A percentile compares a stretch with the other conserved stretches of the same genome.
Conservation (phyloP, 1,140 invertebrate species). For the Megalopta genalis region DNA sequence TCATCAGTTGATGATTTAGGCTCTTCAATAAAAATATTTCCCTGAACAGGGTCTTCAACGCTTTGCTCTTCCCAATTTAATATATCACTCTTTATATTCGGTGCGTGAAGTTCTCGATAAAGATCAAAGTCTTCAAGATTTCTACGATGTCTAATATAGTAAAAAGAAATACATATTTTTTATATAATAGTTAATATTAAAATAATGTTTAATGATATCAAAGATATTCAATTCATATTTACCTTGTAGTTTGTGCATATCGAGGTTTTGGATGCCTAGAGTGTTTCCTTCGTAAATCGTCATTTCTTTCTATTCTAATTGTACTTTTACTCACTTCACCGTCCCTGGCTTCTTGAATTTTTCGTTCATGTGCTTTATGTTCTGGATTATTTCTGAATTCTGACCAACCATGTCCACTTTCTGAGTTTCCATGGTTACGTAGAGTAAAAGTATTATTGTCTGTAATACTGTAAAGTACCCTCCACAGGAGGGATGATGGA, state of each 20-base stretch:
- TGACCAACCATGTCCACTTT: slow-evolving; percentile 61
- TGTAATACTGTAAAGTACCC: slow-evolving; percentile 82
- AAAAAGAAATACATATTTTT: slow-evolving; percentile 13
- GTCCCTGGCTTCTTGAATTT: slow-evolving; percentile 51
- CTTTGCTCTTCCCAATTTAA: slow-evolving; percentile 62
- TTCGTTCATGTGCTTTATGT: slow-evolving; percentile 59
- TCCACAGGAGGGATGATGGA: slow-evolving; percentile 82
- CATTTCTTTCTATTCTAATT: slow-evolving; percentile 62
- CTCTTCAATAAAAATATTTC: slow-evolving; percentile 65
- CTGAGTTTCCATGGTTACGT: slow-evolving; percentile 55
- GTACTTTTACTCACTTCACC: slow-evolving; percentile 54
- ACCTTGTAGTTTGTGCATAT: slow-evolving; percentile 56
- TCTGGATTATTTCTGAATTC: slow-evolving; percentile 67
- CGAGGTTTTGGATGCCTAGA: slow-evolving; percentile 59
- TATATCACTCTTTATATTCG: slow-evolving; percentile 54
- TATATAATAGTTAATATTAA: not conserved
- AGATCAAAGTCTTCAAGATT: slow-evolving; percentile 51
- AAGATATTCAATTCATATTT: not conserved
- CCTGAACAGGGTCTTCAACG: slow-evolving; percentile 48
- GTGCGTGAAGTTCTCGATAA: slow-evolving; percentile 49
- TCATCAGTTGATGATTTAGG: slow-evolving; percentile 63
- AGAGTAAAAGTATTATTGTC: slow-evolving; percentile 78
- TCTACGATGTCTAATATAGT: slow-evolving; percentile 58
- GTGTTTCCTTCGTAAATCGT: slow-evolving; percentile 66
- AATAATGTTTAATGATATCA: not conserved